phyloP scores from a whole-genome alignment of 2,113 vertebrate species.

The Aegotheles bennettii region DNA sequence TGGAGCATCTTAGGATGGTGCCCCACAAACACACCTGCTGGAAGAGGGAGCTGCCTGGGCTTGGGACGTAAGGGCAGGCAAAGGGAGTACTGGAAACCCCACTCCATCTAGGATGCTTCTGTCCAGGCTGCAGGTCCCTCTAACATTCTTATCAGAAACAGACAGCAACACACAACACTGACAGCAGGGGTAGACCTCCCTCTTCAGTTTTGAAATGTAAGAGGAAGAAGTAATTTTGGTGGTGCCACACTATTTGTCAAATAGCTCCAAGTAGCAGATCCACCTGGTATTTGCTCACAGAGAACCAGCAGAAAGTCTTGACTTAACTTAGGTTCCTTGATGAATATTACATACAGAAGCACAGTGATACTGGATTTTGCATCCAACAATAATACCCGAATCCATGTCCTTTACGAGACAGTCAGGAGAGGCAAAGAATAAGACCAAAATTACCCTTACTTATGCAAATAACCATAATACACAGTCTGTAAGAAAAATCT shows the following conservation, averaged over 20 bases:
- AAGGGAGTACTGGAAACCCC: background rate
- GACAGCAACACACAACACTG: background rate
- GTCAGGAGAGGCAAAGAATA: background rate
- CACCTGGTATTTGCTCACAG: background rate
- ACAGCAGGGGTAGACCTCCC: background rate
- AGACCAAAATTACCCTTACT: background rate
- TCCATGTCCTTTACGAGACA: background rate
- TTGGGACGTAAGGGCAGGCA: background rate
- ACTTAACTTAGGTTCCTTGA: background rate
- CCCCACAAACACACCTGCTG: rapidly evolving
- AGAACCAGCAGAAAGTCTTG: background rate
- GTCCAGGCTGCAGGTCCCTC: background rate
- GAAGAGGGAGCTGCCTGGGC: background rate
- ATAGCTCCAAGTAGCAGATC: background rate
- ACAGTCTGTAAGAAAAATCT: background rate
- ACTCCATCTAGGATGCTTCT: background rate
- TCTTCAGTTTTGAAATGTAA: background rate
- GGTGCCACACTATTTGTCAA: background rate
- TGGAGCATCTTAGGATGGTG: background rate
- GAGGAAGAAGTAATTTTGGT: background rate
- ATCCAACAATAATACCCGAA: background rate
- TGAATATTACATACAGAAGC: background rate
- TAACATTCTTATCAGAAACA: background rate
- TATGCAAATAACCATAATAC: background rate
- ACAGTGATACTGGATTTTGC: background rate